Conservation (phyloP, 2,113 vertebrate genomes). For the Formicarius rufipectus region DNA sequence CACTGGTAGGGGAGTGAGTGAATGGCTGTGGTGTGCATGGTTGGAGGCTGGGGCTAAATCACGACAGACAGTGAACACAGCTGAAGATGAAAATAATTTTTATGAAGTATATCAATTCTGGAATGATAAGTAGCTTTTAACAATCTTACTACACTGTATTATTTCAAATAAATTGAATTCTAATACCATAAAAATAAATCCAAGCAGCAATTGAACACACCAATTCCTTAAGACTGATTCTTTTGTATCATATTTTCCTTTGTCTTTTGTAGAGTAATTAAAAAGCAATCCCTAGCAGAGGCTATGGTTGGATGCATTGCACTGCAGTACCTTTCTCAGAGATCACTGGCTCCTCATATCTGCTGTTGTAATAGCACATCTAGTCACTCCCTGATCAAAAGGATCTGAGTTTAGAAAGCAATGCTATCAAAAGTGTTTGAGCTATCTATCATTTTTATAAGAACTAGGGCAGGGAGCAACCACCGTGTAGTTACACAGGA, state of each 20-base stretch:
- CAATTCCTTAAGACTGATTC: background rate
- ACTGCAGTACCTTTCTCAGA: background rate
- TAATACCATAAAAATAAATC: background rate
- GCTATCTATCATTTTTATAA: background rate
- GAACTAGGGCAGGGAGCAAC: background rate
- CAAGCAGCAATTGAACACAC: background rate
- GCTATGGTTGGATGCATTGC: background rate
- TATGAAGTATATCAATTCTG: background rate
- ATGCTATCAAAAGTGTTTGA: background rate
- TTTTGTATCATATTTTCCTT: background rate
- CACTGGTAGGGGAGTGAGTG: fast-evolving
- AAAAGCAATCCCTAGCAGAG: background rate
- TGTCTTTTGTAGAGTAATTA: background rate
- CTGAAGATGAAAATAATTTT: background rate
- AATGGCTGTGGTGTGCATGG: fast-evolving
- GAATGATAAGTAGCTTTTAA: background rate
- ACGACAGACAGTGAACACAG: background rate
- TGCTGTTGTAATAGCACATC: background rate
- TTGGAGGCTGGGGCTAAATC: background rate
- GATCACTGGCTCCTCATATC: background rate
- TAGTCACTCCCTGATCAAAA: background rate
- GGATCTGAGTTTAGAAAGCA: background rate
- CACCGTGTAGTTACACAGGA: background rate
- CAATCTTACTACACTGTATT: background rate
- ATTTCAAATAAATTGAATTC: background rate